Evolutionary conservation across 2,888 invertebrate genomes (phyloP).

Genomic region (Synergus laeviventris): DNA sequence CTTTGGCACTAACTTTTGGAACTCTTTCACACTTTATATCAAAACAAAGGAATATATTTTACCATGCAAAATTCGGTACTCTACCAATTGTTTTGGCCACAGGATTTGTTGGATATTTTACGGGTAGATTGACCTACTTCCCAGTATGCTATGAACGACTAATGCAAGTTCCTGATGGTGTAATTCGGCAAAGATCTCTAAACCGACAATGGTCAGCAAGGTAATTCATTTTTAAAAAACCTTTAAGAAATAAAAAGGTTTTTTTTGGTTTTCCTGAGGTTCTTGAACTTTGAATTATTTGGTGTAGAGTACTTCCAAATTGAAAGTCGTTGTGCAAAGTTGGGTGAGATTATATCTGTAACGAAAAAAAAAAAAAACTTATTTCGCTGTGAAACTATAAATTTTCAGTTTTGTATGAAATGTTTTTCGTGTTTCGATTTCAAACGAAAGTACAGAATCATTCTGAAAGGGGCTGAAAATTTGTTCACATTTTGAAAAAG

Average conservation of each 20-base stretch:
- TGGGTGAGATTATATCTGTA: no score
- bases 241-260: not conserved
- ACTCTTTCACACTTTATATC: constrained; percentile 19
- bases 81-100: constrained; percentile 42
- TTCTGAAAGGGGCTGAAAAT: no score
- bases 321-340: no score
- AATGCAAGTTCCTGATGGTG: constrained; percentile 45
- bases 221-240: not conserved
- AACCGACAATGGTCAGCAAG: constrained; percentile 1
- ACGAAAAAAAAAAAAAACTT: no score
- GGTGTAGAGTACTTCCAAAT: no score
- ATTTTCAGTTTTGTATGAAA: no score
- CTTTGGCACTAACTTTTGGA: constrained; percentile 44
- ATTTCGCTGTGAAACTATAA: no score
- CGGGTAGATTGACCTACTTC: constrained; percentile 48
- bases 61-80: constrained; percentile 36
- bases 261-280: not conserved
- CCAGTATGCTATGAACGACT: constrained; percentile 41
- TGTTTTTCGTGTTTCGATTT: no score
- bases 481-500: no score
- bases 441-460: no score
- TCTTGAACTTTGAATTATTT: no score
- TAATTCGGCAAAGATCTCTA: constrained; percentile 41
- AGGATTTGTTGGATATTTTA: constrained; percentile 43
- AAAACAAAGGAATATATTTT: constrained; percentile 36